Evolutionary conservation across 2,113 vertebrate species (phyloP).

Genomic region (Pygoscelis adeliae): DNA sequence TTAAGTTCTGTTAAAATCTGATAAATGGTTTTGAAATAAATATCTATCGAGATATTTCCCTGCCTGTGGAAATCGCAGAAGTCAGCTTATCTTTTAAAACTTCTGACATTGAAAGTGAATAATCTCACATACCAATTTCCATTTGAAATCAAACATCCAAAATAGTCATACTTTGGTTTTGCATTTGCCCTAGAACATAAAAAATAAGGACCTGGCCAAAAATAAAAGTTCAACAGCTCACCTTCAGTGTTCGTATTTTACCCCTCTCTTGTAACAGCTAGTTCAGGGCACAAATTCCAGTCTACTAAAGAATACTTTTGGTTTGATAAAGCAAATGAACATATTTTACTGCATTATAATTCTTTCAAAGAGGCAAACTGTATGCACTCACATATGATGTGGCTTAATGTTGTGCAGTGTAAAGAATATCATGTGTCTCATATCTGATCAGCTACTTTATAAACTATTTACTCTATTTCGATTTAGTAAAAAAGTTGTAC

Average conservation of each 20-base stretch:
- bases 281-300: neutral
- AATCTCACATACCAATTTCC: neutral
- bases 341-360: neutral
- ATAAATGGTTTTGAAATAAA: neutral
- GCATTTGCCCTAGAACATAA: neutral
- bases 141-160: neutral
- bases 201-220: neutral
- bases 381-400: fast-evolving
- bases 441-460: neutral
- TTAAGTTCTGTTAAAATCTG: neutral
- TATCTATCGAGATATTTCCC: neutral
- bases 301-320: neutral
- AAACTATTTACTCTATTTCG: neutral
- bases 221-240: neutral
- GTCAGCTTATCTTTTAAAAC: neutral
- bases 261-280: neutral
- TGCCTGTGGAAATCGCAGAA: neutral
- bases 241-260: neutral
- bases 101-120: neutral
- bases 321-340: neutral
- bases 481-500: neutral
- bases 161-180: neutral
- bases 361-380: neutral
- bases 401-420: neutral
- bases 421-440: neutral